Percentiles rank a stretch among this genome's conserved stretches.
These are phyloP conservation scores for Xanthia togata DNA, from an alignment of 2,888 invertebrate species.

Conservation along the genomic window DNA sequence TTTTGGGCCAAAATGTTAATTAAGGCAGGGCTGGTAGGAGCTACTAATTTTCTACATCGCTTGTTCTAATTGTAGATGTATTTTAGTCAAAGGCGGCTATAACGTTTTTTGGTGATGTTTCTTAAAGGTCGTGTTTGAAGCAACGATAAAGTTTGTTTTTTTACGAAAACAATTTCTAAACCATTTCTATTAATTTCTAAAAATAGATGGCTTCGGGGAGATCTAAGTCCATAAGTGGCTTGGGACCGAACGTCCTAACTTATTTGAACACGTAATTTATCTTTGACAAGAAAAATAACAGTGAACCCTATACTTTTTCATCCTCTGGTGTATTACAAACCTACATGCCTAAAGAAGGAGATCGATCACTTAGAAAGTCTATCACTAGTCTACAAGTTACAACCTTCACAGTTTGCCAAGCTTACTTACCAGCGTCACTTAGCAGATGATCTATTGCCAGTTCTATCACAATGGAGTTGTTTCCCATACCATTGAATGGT, in stretches of 20 bases:
- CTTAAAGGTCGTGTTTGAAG: neutral
- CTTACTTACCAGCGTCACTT: slow-evolving; percentile 30
- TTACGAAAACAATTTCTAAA: slow-evolving; percentile 1
- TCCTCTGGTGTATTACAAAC: slow-evolving; percentile 5
- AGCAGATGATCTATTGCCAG: slow-evolving; percentile 40
- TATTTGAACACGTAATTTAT: slow-evolving; percentile 42
- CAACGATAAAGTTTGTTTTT: neutral
- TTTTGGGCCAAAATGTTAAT: slow-evolving; percentile 45
- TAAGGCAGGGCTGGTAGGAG: slow-evolving; percentile 16
- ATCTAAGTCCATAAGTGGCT: slow-evolving; percentile 24
- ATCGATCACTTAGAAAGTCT: slow-evolving; percentile 36
- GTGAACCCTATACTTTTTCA: slow-evolving; percentile 2
- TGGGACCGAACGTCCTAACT: slow-evolving; percentile 6
- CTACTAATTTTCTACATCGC: slow-evolving; percentile 53
- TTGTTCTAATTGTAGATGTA: slow-evolving; percentile 48
- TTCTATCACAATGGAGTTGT: slow-evolving; percentile 48
- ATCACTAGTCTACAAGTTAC: neutral
- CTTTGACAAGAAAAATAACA: slow-evolving; percentile 20
- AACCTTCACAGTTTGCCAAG: slow-evolving; percentile 13
- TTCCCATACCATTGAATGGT: slow-evolving; percentile 38
- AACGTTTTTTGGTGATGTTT: slow-evolving; percentile 13
- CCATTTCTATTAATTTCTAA: neutral
- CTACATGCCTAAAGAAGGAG: slow-evolving; percentile 8
- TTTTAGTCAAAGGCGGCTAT: slow-evolving; percentile 27
- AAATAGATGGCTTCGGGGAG: neutral